Evolutionary conservation across 2,888 invertebrate genomes (phyloP).

Genomic region (Papilio protenor): DNA sequence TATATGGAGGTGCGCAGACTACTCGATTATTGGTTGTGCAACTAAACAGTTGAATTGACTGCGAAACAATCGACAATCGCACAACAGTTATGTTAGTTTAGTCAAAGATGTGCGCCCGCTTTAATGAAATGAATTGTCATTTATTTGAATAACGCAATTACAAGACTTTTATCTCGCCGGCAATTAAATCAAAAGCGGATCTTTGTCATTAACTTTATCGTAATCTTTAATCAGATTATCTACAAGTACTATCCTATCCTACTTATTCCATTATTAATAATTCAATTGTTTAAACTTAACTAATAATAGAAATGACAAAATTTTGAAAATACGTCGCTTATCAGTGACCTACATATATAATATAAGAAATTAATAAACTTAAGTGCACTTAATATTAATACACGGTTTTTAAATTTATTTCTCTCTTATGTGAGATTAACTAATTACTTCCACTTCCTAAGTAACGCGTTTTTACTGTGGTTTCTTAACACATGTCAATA

Average conservation of each 20-base stretch:
- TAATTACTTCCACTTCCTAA: too few relatives aligned
- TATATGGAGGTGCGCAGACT: too few relatives aligned
- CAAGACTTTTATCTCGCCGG: background rate
- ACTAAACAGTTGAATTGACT: too few relatives aligned
- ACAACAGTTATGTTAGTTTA: background rate
- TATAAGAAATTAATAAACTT: too few relatives aligned
- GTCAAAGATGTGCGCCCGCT: background rate
- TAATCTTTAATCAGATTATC: conserved; percentile 9
- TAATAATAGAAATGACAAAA: background rate
- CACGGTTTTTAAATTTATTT: too few relatives aligned
- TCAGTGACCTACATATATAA: background rate
- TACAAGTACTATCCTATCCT: background rate
- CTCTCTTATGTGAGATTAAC: too few relatives aligned
- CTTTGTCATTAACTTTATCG: conserved; percentile 7
- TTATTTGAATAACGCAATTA: background rate
- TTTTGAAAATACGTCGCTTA: background rate
- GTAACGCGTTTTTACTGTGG: background rate
- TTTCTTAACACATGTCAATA: background rate
- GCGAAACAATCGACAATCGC: too few relatives aligned
- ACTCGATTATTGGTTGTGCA: too few relatives aligned
- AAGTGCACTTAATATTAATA: too few relatives aligned
- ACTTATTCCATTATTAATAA: background rate
- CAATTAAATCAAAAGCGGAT: conserved; percentile 8
- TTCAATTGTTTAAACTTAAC: background rate
- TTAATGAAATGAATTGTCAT: background rate